phyloP scores from a whole-genome alignment of 2,797 vertebrate species.

The Saxicola maurus region DNA sequence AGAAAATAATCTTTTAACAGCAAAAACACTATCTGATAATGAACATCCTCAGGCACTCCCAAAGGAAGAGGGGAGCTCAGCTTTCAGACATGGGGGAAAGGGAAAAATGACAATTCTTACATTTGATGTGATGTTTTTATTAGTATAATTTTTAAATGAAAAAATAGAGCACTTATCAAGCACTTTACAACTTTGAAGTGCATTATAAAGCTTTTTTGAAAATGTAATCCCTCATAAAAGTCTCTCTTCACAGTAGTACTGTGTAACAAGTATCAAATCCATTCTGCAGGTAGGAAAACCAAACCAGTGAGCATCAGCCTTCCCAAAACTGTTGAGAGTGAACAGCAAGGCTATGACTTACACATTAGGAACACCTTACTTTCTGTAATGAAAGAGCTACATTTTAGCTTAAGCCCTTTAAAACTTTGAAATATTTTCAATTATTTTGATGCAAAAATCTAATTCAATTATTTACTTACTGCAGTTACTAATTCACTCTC shows the following conservation, averaged over 20 bases:
- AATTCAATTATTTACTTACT: neutral
- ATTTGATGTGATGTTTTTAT: slow-evolving; percentile 1
- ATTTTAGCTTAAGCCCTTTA: neutral
- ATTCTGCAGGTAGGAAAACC: neutral
- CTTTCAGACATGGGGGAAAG: slow-evolving; percentile 7
- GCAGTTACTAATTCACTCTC: neutral
- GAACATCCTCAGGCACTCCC: neutral
- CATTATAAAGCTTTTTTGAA: neutral
- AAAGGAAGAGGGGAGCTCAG: neutral
- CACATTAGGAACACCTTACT: neutral
- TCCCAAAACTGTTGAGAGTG: neutral
- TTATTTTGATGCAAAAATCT: neutral
- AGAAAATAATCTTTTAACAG: slow-evolving; percentile 35
- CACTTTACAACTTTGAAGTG: slow-evolving; percentile 23
- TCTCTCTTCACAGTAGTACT: neutral
- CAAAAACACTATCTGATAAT: slow-evolving; percentile 26
- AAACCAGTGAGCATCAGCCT: neutral
- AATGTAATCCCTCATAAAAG: neutral
- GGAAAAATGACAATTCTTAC: neutral
- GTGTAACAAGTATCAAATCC: neutral
- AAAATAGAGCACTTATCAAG: slow-evolving; percentile 40
- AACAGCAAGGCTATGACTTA: neutral
- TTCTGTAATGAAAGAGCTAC: neutral
- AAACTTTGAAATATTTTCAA: neutral
- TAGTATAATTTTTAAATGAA: slow-evolving; percentile 29